Evolutionary conservation across 2,888 invertebrate species (phyloP).

Genomic region (Drosophila barbarae): DNA sequence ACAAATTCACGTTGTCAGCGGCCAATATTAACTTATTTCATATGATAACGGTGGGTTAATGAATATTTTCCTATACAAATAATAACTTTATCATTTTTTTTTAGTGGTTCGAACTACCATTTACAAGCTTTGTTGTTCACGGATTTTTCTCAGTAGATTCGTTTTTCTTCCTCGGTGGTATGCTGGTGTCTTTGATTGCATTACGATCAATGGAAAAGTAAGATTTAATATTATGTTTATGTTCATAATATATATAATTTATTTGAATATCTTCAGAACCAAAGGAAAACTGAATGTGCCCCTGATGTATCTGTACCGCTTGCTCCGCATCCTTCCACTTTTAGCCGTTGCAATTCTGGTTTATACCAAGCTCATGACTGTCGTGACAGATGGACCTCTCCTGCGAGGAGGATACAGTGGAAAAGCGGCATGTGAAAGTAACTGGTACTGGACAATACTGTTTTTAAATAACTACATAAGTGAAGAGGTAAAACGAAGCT

Average conservation of each 20-base stretch:
- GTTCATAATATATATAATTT: conserved; percentile 51
- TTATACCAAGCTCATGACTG: conserved; percentile 78
- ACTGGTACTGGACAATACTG: conserved; percentile 79
- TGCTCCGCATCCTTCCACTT: conserved; percentile 80
- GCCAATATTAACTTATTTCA: conserved; percentile 47
- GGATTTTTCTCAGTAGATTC: conserved; percentile 82
- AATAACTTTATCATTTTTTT: not conserved
- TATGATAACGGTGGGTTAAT: conserved; percentile 38
- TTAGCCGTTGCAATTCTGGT: conserved; percentile 80
- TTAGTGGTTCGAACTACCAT: conserved; percentile 49
- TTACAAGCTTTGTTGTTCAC: conserved; percentile 56
- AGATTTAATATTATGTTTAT: not conserved
- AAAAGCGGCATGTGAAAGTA: conserved; percentile 69
- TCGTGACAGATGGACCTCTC: conserved; percentile 80
- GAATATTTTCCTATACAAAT: too few relatives aligned
- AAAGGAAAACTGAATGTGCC: conserved; percentile 65
- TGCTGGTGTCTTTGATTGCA: conserved; percentile 78
- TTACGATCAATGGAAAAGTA: conserved; percentile 58
- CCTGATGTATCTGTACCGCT: conserved; percentile 71
- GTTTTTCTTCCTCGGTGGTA: conserved; percentile 82
- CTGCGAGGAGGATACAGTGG: conserved; percentile 52
- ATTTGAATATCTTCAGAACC: conserved; percentile 23
- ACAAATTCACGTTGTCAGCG: not conserved
- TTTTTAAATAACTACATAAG: conserved; percentile 79
- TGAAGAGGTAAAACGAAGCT: conserved; percentile 38